phyloP scores from a whole-genome alignment of 2,797 vertebrate genomes.

The Lindbergichthys nudifrons region DNA sequence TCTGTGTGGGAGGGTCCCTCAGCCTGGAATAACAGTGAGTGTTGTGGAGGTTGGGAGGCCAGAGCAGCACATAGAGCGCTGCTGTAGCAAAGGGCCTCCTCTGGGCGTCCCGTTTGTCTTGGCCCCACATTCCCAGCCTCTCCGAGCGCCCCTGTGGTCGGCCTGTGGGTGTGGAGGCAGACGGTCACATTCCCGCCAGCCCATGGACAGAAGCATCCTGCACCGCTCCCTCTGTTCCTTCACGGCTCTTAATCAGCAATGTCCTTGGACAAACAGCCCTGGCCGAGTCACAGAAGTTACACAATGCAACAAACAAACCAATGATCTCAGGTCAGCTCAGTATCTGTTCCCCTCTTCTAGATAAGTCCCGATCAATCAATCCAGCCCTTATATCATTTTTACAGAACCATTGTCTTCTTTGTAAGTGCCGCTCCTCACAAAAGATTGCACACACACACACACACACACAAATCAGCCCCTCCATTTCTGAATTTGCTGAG shows the following conservation, averaged over 20 bases:
- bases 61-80: conserved; percentile 64
- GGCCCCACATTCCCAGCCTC: conserved; percentile 77
- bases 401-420: conserved; percentile 35
- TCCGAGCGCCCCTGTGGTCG: conserved; percentile 79
- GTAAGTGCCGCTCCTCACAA: conserved; percentile 11
- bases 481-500: conserved; percentile 52
- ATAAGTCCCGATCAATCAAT: conserved; percentile 45
- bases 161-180: conserved; percentile 82
- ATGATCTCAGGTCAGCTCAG: conserved; percentile 32
- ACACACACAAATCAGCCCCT: background rate
- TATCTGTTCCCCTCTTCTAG: conserved; percentile 35
- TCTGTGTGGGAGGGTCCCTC: conserved; percentile 66
- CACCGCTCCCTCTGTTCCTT: conserved; percentile 48
- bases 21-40: conserved; percentile 75
- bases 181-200: conserved; percentile 74
- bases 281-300: conserved; percentile 24
- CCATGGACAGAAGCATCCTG: conserved; percentile 63
- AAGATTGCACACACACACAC: conserved; percentile 6
- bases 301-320: conserved; percentile 50
- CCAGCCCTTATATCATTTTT: conserved; percentile 49
- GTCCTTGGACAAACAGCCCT: conserved; percentile 21
- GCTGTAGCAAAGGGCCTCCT: conserved; percentile 75
- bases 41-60: conserved; percentile 70
- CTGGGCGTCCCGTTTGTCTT: conserved; percentile 82
- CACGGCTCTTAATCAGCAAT: conserved; percentile 32